Evolutionary conservation across 2,113 vertebrate genomes (phyloP).

Genomic region (Odocoileus virginianus): DNA sequence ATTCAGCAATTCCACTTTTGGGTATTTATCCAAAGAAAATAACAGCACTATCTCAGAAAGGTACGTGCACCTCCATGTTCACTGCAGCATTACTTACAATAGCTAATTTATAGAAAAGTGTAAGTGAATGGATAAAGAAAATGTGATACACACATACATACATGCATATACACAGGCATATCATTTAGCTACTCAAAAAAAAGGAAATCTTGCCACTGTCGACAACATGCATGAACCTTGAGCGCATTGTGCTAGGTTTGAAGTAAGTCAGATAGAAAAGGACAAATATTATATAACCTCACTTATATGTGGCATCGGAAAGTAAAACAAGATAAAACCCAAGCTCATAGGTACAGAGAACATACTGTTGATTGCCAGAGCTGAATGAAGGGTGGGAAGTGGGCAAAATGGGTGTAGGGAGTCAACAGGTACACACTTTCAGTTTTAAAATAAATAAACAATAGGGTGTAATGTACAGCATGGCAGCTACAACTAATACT

Average conservation of each 20-base stretch:
- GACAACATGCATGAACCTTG: not conserved
- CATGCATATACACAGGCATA: not conserved
- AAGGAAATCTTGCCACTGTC: not conserved
- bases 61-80: not conserved
- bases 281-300: not conserved
- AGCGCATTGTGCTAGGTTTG: not conserved
- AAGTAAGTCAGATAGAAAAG: not conserved
- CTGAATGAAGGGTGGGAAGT: not conserved
- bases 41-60: not conserved
- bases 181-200: too few species aligned
- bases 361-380: not conserved
- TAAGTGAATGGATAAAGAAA: not conserved
- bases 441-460: not conserved
- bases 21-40: not conserved
- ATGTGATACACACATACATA: not conserved
- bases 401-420: not conserved
- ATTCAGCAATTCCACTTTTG: not conserved
- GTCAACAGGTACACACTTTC: not conserved
- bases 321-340: not conserved
- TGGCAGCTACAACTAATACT: not conserved
- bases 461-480: not conserved
- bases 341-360: not conserved
- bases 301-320: not conserved
- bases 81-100: not conserved
- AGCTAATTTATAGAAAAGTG: too few species aligned